phyloP scores from a whole-genome alignment of 2,797 vertebrate species.

The Takifugu ocellatus region DNA sequence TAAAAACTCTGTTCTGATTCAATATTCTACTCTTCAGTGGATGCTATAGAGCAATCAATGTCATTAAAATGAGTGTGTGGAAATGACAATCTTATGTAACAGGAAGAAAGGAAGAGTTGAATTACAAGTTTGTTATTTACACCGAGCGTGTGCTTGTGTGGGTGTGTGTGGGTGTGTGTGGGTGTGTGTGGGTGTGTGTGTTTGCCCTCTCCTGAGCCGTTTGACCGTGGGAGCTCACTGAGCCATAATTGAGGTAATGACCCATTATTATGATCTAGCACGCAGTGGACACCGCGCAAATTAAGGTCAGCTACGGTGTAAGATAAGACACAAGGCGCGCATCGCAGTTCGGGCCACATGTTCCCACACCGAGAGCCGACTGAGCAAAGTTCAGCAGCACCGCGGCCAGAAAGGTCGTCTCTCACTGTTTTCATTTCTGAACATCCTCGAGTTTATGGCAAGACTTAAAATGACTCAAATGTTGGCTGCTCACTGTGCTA shows the following conservation, averaged over 20 bases:
- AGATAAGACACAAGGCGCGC: neutral
- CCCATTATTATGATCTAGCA: constrained; percentile 31
- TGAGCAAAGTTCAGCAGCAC: neutral
- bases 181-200: too few species aligned
- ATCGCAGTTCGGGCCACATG: neutral
- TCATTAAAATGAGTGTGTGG: too few species aligned
- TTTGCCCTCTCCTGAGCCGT: neutral
- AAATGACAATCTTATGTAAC: too few species aligned
- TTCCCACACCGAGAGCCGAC: neutral
- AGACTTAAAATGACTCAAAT: neutral
- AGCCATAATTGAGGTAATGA: constrained; percentile 31
- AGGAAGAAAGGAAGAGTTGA: neutral
- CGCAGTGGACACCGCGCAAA: constrained; percentile 5
- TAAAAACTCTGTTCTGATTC: too few species aligned
- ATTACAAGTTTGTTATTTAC: neutral
- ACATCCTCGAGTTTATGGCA: too few species aligned
- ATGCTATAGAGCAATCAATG: too few species aligned
- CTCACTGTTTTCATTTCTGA: neutral
- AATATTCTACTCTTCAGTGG: too few species aligned
- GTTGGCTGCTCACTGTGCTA: neutral
- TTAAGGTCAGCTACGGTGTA: constrained; percentile 4
- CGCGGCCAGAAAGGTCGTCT: neutral
- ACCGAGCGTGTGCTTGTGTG: constrained; percentile 4
- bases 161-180: neutral
- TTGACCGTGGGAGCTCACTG: neutral